A percentile compares a stretch with the other conserved stretches of the same genome.
Evolutionary conservation across 2,113 vertebrate genomes (phyloP).

Genomic region (Hippolais icterina): DNA sequence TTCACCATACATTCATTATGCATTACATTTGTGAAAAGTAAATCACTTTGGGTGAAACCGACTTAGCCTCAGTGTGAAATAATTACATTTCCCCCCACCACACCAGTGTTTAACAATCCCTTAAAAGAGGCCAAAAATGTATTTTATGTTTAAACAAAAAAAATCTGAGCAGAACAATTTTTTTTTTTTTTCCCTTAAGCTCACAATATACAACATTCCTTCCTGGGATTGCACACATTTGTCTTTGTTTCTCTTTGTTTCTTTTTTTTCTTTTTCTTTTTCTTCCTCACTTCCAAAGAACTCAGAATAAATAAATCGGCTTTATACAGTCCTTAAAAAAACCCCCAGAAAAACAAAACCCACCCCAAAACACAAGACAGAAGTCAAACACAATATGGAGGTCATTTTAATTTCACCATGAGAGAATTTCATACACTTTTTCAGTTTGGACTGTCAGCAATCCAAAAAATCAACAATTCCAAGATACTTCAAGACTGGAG

Average conservation of each 20-base stretch:
- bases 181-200: neutral
- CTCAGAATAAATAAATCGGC: neutral
- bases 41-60: neutral
- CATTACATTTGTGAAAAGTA: neutral
- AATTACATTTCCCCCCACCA: neutral
- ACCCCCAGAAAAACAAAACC: neutral
- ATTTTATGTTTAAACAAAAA: neutral
- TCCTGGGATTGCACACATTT: neutral
- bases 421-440: neutral
- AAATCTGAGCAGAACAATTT: neutral
- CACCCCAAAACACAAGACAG: neutral
- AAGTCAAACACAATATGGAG: neutral
- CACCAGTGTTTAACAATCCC: neutral
- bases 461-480: neutral
- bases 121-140: neutral
- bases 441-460: conserved; percentile 17
- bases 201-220: neutral
- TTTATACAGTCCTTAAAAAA: neutral
- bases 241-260: neutral
- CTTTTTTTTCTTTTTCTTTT: too few species aligned
- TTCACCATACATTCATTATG: neutral
- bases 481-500: conserved; percentile 8
- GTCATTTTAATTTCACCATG: conserved; percentile 31
- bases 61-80: neutral
- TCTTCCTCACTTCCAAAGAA: neutral